These are phyloP conservation scores for Cyanoderma ruficeps DNA, from an alignment of 2,113 vertebrate genomes.

Conservation along the genomic window DNA sequence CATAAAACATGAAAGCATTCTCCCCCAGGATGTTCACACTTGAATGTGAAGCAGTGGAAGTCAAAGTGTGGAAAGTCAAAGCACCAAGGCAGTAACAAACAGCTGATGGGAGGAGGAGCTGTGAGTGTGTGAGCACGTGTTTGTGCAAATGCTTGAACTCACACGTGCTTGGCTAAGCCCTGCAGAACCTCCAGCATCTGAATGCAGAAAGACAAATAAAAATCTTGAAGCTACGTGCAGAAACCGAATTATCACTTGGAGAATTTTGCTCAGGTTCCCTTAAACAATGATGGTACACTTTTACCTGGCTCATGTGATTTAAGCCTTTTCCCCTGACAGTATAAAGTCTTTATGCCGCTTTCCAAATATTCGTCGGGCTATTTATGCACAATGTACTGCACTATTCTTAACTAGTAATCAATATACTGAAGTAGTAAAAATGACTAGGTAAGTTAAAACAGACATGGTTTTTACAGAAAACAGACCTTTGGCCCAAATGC, in stretches of 20 bases:
- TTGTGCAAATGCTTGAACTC: neutral
- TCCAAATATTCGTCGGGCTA: neutral
- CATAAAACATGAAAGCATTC: constrained; percentile 62
- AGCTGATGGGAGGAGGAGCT: neutral
- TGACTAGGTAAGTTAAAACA: constrained; percentile 63
- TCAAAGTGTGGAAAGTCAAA: neutral
- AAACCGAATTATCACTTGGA: neutral
- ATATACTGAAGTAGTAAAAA: constrained; percentile 52
- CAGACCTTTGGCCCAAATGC: constrained; percentile 48
- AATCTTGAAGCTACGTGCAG: neutral
- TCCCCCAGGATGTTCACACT: constrained; percentile 63
- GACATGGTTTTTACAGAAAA: constrained; percentile 63
- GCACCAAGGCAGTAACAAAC: neutral
- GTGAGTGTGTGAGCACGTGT: neutral
- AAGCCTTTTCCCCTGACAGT: neutral
- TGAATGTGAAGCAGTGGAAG: constrained; percentile 40
- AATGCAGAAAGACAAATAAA: neutral
- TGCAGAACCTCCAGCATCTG: neutral
- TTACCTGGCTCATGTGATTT: neutral
- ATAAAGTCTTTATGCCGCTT: constrained; percentile 8
- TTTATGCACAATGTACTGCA: neutral
- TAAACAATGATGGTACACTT: neutral
- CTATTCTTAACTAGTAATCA: constrained; percentile 45
- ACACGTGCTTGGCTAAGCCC: neutral
- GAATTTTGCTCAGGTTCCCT: neutral